phyloP scores from a whole-genome alignment of 1,140 invertebrate genomes.

The Cardiocondyla obscurior region DNA sequence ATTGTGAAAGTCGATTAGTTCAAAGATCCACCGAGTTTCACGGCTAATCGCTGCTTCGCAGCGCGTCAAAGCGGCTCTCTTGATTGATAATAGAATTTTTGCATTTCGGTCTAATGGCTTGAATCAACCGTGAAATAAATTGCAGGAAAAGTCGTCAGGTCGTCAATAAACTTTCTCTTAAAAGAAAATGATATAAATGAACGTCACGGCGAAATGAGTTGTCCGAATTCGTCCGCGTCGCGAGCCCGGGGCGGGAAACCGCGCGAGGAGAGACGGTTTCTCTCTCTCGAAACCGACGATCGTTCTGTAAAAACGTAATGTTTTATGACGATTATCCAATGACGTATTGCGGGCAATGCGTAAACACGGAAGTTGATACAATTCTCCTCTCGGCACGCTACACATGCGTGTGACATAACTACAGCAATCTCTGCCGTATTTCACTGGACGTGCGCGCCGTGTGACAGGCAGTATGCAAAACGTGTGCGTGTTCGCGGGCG shows the following conservation, averaged over 20 bases:
- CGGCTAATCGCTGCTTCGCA: neutral
- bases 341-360: constrained; percentile 15
- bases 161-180: neutral
- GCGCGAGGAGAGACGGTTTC: neutral
- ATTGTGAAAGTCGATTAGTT: constrained; percentile 15
- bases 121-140: neutral
- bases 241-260: neutral
- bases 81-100: neutral
- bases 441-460: constrained; percentile 32
- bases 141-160: neutral
- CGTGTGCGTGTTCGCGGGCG: constrained; percentile 64
- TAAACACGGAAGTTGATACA: constrained; percentile 57
- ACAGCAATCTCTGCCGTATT: constrained; percentile 64
- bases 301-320: constrained; percentile 30
- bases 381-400: constrained; percentile 33
- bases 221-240: neutral
- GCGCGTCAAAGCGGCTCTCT: constrained; percentile 13
- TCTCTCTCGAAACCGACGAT: neutral
- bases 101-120: neutral
- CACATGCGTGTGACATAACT: constrained; percentile 45
- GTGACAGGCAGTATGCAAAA: constrained; percentile 64
- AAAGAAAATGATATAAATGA: neutral
- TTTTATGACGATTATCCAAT: constrained; percentile 20
- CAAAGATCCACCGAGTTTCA: constrained; percentile 9
- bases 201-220: neutral